A percentile compares a stretch with the other conserved stretches of the same genome.
Conservation (phyloP, 2,113 vertebrate species). For the Ceratotherium simum region DNA sequence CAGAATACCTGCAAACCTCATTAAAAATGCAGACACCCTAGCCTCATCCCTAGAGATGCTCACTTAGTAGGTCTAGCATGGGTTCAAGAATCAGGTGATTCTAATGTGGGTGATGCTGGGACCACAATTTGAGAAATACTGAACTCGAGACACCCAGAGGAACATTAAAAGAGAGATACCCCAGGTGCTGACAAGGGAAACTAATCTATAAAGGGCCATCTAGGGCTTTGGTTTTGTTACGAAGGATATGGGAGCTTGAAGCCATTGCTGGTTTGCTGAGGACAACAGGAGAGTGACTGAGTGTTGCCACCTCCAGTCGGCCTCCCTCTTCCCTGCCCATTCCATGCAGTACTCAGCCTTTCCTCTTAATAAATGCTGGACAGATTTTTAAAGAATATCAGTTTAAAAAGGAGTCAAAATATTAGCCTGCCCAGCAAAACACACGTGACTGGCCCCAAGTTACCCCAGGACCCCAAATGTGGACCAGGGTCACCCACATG, state of each 20-base stretch:
- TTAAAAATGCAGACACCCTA: not conserved
- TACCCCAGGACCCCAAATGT: not conserved
- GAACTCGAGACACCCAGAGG: not conserved
- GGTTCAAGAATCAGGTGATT: not conserved
- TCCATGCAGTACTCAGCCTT: not conserved
- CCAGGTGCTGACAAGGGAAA: not conserved
- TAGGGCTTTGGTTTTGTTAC: not conserved
- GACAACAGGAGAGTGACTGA: not conserved
- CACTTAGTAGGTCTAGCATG: not conserved
- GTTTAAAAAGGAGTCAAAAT: not conserved
- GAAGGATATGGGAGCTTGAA: not conserved
- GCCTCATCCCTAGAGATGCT: not conserved
- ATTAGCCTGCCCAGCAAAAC: not conserved
- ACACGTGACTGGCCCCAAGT: not conserved
- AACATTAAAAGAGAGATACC: not conserved
- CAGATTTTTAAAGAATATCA: not conserved
- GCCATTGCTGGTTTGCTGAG: not conserved
- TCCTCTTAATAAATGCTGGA: not conserved
- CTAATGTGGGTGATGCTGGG: not conserved
- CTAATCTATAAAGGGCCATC: not conserved
- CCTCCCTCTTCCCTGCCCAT: not conserved
- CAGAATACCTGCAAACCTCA: not conserved
- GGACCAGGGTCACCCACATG: not conserved
- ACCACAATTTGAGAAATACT: not conserved
- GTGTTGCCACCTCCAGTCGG: not conserved